Conservation (phyloP, 2,797 vertebrate species). For the Propithecus deckenii region DNA sequence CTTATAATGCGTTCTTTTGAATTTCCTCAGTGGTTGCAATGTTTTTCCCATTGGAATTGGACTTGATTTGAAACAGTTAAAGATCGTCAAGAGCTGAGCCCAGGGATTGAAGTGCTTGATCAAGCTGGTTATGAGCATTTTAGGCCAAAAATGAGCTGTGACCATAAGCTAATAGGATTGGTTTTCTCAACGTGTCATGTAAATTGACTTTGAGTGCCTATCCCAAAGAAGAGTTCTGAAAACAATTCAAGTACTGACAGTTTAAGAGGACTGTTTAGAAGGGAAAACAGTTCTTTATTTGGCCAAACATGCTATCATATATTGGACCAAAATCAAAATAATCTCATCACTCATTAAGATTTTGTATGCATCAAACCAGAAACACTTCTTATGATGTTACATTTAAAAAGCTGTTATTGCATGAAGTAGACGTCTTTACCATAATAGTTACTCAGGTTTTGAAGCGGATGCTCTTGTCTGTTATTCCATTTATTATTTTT, state of each 20-base stretch:
- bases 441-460: neutral
- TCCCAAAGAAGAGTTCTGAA: neutral
- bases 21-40: conserved; percentile 26
- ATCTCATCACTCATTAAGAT: neutral
- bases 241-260: neutral
- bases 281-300: neutral
- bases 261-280: neutral
- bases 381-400: neutral
- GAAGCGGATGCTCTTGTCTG: neutral
- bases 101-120: conserved; percentile 7
- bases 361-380: neutral
- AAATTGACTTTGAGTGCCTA: neutral
- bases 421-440: neutral
- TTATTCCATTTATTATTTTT: neutral
- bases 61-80: conserved; percentile 29
- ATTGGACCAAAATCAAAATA: neutral
- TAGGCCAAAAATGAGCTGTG: conserved; percentile 30
- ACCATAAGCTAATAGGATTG: conserved; percentile 11
- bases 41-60: neutral
- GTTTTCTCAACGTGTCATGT: neutral
- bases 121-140: neutral
- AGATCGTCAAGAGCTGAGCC: neutral
- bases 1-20: neutral
- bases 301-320: neutral
- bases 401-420: neutral